Base-by-base conservation (phyloP, 2,113 vertebrate genomes). In the Monopterus albus region DNA sequence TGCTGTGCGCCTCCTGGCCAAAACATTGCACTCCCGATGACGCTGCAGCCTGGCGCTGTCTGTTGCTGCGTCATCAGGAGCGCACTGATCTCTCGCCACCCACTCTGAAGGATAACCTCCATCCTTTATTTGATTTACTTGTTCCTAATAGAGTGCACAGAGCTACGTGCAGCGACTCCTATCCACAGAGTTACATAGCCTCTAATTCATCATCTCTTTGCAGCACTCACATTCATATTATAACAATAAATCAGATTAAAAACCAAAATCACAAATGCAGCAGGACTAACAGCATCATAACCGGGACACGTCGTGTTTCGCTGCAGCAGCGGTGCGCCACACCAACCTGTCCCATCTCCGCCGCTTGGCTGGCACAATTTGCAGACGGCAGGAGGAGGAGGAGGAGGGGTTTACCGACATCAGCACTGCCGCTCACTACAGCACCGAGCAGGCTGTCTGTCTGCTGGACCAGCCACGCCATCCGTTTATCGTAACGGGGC, bases 331-430 rank as follows among this genome's bases (percentile, higher is more conserved):
- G 17, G 60, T 40, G 63, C 67, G 45, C 67, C 18, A 21, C 26
- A 3, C 50, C 52, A 52, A 49, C 13, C 50, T 45, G 75, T 72
- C 68, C 51, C 43, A 50, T 73, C 73, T 50, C 64, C 38, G 38
- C 49, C 56, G 63, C 61, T n/a, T 8, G 56, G 59, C 75, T 71
- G 65, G 57, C 65, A 72, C 75, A 58, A 73, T 71, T 67, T 69
- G 59, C 84, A 87, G 75, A 76, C 77, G 25, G 60, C 11, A 31
- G 51, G n/a, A 33, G 71, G 46, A 50, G 39, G 65, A 28, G 40
- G 75, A 29, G 42, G 23, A 72, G 89, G 83, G 89, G 68, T 81
- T 43, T 84, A 28, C 78, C 85, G 84, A 90, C 92, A 76, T 89
- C 91, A 91, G 78, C 78, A 49, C 36, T 26, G 69, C 68, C 72